Base-by-base conservation (phyloP, 2,797 vertebrate genomes). In the Sebastes flavidus region DNA sequence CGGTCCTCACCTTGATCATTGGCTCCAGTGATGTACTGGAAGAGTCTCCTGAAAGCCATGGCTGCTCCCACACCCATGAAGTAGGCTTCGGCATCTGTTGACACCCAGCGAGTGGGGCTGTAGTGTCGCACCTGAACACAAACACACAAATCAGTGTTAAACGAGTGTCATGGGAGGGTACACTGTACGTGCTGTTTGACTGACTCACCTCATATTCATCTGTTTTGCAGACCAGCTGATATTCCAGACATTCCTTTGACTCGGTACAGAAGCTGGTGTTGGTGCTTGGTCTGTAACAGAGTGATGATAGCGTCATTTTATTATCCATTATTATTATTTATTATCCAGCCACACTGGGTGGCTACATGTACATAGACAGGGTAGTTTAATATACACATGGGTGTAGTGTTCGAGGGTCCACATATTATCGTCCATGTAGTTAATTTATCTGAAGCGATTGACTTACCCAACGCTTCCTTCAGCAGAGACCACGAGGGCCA, bases 1-100 rank as follows among this genome's bases (percentile, higher is more conserved):
- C 10, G 14, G 38, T 42, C 38, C 46, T 66, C 65, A 66, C 65
- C 95, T 77, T 67, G 91, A 52, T 93, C 81, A 2, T 96, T 96
- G 59, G 90, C 92, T 65, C 96, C 96, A 0, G 93, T 94, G 85
- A 96, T 96, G 84, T 96, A 96, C 86, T 95, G 94, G 90, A 95
- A 96, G 25, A 96, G 95, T 38, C 94, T 95, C 90, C 94, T 95
- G 90, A 96, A 96, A 56, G 96, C 96, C 94, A 96, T 93, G 49
- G 95, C 94, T 18, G 94, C 94, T 6, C 95, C 96, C 30, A 95
- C 95, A 0, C 95, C 96, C 94, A 96, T 95, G 52, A 96, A 95
- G 71, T 96, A 95, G 10, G 95, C 95, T 63, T 96, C 95, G 0
- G 95, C 95, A 4, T 96, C 95, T 1, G 95, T 96, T 0, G 95